A percentile compares a stretch with the other conserved stretches of the same genome.
Conservation (phyloP, 2,113 vertebrate species). For the Labeo catla region DNA sequence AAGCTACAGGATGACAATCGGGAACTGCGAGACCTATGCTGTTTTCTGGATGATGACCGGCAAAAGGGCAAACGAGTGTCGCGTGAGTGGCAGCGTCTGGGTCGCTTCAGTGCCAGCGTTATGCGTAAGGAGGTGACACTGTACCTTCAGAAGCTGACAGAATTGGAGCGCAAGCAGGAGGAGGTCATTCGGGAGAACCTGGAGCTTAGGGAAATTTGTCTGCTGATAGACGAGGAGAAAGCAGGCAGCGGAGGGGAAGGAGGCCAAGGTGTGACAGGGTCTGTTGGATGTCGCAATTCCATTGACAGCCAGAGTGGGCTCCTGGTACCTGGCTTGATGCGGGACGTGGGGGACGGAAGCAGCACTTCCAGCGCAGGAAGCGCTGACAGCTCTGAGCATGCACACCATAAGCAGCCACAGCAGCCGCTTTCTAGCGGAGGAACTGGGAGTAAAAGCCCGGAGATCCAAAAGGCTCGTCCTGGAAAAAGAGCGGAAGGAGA, state of each 20-base stretch:
- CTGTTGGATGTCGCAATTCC: constrained; percentile 87
- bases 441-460: constrained; percentile 77
- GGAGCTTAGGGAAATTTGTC: constrained; percentile 94
- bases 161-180: constrained; percentile 91
- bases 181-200: constrained; percentile 93
- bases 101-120: constrained; percentile 89
- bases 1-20: constrained; percentile 98
- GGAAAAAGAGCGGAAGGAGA: constrained; percentile 57
- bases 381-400: constrained; percentile 91
- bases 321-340: constrained; percentile 77
- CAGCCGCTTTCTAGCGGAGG: constrained; percentile 75
- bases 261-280: constrained; percentile 41
- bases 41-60: constrained; percentile 95
- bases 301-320: constrained; percentile 94
- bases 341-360: constrained; percentile 93
- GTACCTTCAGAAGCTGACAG: constrained; percentile 94
- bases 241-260: constrained; percentile 62
- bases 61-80: constrained; percentile 97
- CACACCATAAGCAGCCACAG: constrained; percentile 85
- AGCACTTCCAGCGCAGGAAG: constrained; percentile 94
- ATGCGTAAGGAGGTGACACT: constrained; percentile 97
- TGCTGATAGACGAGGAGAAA: constrained; percentile 93
- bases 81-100: constrained; percentile 95
- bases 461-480: constrained; percentile 84
- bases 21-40: constrained; percentile 94